Evolutionary conservation across 2,113 vertebrate species (phyloP), one percentile per base, ranked within the genome.

Genomic region (Malurus elegans): DNA sequence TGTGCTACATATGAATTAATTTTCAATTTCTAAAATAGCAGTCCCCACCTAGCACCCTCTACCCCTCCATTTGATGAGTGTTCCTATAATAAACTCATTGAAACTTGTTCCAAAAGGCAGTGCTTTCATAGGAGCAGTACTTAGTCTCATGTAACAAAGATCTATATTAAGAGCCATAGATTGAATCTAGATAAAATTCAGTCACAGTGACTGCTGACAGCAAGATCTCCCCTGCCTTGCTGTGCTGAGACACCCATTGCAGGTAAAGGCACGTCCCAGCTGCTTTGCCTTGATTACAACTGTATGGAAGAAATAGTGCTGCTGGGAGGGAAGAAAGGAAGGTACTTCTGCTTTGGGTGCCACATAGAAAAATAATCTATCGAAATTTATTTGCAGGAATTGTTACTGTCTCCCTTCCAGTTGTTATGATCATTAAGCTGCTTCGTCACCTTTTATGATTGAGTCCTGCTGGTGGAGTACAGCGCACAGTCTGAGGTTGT

Each of bases 141-240:
- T 94, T 92, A 78, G 19, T 64, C 78, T 97, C 48, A 13, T 18
- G 45, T 83, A 96, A 89, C 61, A 96, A 96, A 97, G 94, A 96
- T 94, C 96, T 97, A 85, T 97, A 96, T 97, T 90, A 96, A 93
- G 95, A 88, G 86, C 79, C 93, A 79, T 91, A 80, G 92, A 96
- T 89, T 94, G 96, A 54, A 85, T 79, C 75, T 93, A 95, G 82
- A 82, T 89, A 90, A 92, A 95, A 97, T 90, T 64, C 91, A 97
- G 72, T 71, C 82, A 84, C 53, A 2, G 20, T 12, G 21, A 93
- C 87, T 75, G 86, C 87, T 93, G 91, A 90, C 88, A 93, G 92
- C 71, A 86, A 92, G 79, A 75, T 91, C 62, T 84, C 61, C 83
- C 18, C 56, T 66, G 50, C 24, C 20, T 73, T 34, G 56, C 71